These are phyloP conservation scores for Laticauda laticaudata DNA, from an alignment of 2,113 vertebrate genomes.

Conservation along the genomic window DNA sequence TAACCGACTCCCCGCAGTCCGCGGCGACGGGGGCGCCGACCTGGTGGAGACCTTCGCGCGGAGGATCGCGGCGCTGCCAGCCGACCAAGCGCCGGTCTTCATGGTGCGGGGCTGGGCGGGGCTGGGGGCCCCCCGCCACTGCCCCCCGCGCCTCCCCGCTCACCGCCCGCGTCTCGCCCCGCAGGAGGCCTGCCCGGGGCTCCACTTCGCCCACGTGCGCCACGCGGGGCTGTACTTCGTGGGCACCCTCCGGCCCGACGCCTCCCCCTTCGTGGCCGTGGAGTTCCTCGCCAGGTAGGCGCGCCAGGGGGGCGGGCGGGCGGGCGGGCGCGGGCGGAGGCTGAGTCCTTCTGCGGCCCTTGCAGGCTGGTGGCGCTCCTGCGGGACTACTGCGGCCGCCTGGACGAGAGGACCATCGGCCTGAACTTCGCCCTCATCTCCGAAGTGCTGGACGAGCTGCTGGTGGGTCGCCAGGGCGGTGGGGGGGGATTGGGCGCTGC, in stretches of 20 bases:
- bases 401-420: constrained; percentile 80
- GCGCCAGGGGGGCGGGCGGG: neutral
- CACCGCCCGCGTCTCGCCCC: too few relatives aligned
- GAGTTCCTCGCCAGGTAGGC: constrained; percentile 85
- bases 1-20: constrained; percentile 65
- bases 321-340: neutral
- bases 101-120: constrained; percentile 69
- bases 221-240: constrained; percentile 86
- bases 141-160: too few relatives aligned
- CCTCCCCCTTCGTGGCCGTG: constrained; percentile 81
- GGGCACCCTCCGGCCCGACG: constrained; percentile 68
- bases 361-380: constrained; percentile 75
- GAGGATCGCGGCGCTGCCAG: constrained; percentile 77
- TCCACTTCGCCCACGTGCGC: constrained; percentile 81
- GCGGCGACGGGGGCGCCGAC: constrained; percentile 72
- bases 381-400: constrained; percentile 83
- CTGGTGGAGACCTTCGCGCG: constrained; percentile 77
- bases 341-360: neutral
- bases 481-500: neutral
- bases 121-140: neutral
- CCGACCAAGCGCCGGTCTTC: constrained; percentile 85
- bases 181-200: constrained; percentile 69
- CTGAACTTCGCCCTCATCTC: constrained; percentile 87
- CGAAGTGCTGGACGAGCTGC: constrained; percentile 85
- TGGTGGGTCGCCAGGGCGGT: constrained; percentile 67